phyloP scores from a whole-genome alignment of 2,113 vertebrate genomes.

The Calonectris borealis region DNA sequence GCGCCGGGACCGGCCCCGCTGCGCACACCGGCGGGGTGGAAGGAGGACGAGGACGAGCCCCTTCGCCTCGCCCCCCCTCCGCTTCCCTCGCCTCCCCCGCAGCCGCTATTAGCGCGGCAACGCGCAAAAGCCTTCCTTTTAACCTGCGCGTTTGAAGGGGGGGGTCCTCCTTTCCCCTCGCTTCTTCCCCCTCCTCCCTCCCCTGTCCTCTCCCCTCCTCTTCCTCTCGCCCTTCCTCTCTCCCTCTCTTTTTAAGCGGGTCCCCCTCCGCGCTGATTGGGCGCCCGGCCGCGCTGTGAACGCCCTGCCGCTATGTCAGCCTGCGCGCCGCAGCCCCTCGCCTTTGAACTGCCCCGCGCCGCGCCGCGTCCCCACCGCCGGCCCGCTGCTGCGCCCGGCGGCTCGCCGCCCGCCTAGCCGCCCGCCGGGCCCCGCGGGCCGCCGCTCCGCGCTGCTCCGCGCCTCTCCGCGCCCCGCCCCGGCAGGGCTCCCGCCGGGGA shows the following conservation, averaged over 20 bases:
- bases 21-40: no score
- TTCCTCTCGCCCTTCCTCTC: slow-evolving; percentile 1
- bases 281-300: slow-evolving; percentile 85
- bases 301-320: slow-evolving; percentile 95
- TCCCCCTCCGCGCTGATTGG: slow-evolving; percentile 88
- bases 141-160: slow-evolving; percentile 8
- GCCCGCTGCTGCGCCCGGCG: background rate
- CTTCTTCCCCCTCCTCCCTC: background rate
- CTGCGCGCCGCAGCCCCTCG: slow-evolving; percentile 87
- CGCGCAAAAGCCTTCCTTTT: slow-evolving; percentile 37
- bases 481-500: no score
- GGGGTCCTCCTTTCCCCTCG: background rate
- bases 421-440: no score
- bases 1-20: background rate
- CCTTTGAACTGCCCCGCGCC: slow-evolving; percentile 94
- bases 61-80: background rate
- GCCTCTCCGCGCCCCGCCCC: no score
- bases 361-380: slow-evolving; percentile 85
- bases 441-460: no score
- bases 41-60: background rate
- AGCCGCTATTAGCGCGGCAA: slow-evolving; percentile 7
- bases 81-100: background rate
- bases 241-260: slow-evolving; percentile 74
- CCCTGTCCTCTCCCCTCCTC: background rate
- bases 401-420: no score